Conservation (phyloP, 2,113 vertebrate genomes). For the Petroica traversi region DNA sequence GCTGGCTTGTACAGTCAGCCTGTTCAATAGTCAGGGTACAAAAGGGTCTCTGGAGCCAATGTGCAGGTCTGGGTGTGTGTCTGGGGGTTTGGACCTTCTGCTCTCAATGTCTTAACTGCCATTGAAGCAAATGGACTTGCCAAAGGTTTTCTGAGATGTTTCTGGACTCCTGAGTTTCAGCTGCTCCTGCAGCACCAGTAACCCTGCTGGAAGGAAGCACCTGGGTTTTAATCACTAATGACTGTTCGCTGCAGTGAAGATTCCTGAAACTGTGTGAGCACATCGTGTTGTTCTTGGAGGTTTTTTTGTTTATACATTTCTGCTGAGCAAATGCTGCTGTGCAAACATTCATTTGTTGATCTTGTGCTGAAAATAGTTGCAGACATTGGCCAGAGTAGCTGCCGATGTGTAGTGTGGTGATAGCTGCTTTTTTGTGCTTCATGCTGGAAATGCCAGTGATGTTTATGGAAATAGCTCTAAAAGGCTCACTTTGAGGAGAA, state of each 20-base stretch:
- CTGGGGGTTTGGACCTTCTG: not conserved
- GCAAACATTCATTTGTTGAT: constrained; percentile 35
- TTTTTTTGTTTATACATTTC: constrained; percentile 20
- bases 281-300: not conserved
- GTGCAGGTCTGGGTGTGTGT: not conserved
- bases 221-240: not conserved
- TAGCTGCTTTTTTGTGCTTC: not conserved
- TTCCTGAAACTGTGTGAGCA: not conserved
- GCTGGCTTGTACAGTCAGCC: not conserved
- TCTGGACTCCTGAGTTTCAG: not conserved
- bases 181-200: not conserved
- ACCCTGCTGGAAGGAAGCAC: constrained; percentile 7
- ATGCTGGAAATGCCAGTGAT: not conserved
- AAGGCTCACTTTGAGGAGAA: not conserved
- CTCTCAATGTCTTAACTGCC: not conserved
- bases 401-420: not conserved
- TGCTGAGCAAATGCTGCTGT: constrained; percentile 33
- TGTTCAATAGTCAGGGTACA: not conserved
- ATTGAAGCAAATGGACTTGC: not conserved
- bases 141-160: not conserved
- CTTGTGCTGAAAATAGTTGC: constrained; percentile 42
- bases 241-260: not conserved
- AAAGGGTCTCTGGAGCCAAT: not conserved
- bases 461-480: not conserved
- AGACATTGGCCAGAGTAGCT: not conserved